Conservation (phyloP, 2,797 vertebrate species). For the Buceros bicornis region DNA sequence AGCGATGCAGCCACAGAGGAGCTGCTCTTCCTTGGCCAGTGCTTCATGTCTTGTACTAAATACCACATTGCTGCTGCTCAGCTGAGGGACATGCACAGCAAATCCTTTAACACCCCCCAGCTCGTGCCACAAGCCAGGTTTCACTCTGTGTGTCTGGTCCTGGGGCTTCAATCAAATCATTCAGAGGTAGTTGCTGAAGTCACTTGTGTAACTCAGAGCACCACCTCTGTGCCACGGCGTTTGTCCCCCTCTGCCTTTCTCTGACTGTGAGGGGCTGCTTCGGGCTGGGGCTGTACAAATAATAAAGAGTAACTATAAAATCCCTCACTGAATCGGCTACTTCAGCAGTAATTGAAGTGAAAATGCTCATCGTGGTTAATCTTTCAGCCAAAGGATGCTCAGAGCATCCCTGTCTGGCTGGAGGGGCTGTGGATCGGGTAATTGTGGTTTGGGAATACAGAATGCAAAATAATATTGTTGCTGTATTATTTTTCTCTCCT, state of each 20-base stretch:
- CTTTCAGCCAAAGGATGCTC: not conserved
- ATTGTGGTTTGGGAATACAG: not conserved
- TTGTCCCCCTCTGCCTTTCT: not conserved
- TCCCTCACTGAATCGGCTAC: not conserved
- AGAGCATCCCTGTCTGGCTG: not conserved
- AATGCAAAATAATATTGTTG: not conserved
- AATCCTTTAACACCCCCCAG: not conserved
- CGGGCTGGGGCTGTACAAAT: not conserved
- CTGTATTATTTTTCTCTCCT: not conserved
- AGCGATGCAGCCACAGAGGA: not conserved
- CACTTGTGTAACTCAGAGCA: accelerated
- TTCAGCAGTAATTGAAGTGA: not conserved
- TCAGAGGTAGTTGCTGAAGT: not conserved
- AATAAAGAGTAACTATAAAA: not conserved
- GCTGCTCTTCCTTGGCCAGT: not conserved
- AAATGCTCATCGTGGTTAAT: not conserved
- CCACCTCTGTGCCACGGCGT: accelerated
- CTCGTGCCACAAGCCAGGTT: not conserved
- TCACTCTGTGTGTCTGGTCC: accelerated
- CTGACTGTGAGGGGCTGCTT: not conserved
- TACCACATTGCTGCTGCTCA: not conserved
- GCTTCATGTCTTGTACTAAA: not conserved
- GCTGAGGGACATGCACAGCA: not conserved
- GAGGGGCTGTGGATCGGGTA: not conserved
- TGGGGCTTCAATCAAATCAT: accelerated